Base-by-base conservation (phyloP, 2,888 invertebrate genomes). In the Agonopterix arenella region DNA sequence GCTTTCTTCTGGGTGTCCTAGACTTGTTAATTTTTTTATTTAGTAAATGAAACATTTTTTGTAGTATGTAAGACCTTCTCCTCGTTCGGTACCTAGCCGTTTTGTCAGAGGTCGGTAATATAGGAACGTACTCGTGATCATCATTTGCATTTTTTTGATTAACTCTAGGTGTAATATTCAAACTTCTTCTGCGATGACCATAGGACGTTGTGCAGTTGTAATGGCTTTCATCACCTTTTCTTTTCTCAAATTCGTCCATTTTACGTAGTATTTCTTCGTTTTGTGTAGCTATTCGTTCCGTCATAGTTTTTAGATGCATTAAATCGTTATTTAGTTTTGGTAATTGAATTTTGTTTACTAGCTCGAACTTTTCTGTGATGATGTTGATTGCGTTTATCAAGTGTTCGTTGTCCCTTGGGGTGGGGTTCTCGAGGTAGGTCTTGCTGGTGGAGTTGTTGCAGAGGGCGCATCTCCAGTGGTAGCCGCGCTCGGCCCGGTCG, bases 301-400 rank as follows among this genome's bases (percentile, higher is more conserved):
- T 65, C 1, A 70, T 56, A 11, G 55, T 52, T 68, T 78, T 84
- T 8, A 85, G 59, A 11, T 77, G 68, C 4, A 67, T 52, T 44
- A 85, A 54, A 47, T 84, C 84, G 43, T 63, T 71, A 51, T 70
- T 77, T 45, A 85, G 47, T 60, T 79, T 82, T 0, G 84, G 83
- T 18, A 85, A 54, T 57, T 85, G 84, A 47, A 82, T 73, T 67
- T 82, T 84, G 55, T 79, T 83, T 0, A 84, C 70, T 1, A 80
- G 55, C 52, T 84, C 83, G 53, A 85, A 70, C 61, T 84, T 84
- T 51, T 81, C 80, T 11, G 70, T 66, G 9, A 84, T 60, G 3
- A 57, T 56, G 18, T 58, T 68, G 11, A 85, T 62, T 2, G 70
- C 64, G 3, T 61, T 61, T 18, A 76, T 16, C 1, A 79, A 47